phyloP scores from a whole-genome alignment of 2,113 vertebrate species.

The Eurystomus gularis region DNA sequence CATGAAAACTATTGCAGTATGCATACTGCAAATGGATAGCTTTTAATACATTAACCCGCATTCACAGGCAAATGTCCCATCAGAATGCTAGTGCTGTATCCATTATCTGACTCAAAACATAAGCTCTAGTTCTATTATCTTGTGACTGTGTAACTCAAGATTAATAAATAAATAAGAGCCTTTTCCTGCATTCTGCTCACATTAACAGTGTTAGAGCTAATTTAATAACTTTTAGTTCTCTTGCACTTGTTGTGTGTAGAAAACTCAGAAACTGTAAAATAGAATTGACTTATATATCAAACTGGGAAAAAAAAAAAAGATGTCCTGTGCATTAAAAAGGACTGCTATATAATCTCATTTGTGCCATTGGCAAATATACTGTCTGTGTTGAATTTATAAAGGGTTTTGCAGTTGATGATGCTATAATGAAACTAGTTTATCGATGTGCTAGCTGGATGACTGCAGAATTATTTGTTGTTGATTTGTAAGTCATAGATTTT shows the following conservation, averaged over 20 bases:
- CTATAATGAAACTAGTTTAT: slow-evolving; percentile 50
- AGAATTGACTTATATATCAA: slow-evolving; percentile 18
- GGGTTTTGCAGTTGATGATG: slow-evolving; percentile 40
- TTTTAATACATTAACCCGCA: neutral
- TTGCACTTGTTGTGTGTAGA: slow-evolving; percentile 12
- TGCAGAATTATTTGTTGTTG: slow-evolving; percentile 46
- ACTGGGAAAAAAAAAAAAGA: neutral
- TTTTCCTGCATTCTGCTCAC: neutral
- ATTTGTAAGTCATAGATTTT: slow-evolving; percentile 53
- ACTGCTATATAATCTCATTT: slow-evolving; percentile 31
- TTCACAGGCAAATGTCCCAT: neutral
- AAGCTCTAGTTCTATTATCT: neutral
- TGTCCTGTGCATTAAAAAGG: neutral
- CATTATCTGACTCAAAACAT: neutral
- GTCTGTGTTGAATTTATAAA: slow-evolving; percentile 42
- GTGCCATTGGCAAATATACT: slow-evolving; percentile 42
- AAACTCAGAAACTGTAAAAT: slow-evolving; percentile 35
- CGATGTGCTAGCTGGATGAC: neutral
- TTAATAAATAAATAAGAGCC: neutral
- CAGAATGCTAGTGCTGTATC: neutral
- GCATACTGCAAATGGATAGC: neutral
- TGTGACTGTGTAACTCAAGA: neutral
- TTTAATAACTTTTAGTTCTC: slow-evolving; percentile 10
- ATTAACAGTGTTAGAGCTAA: neutral
- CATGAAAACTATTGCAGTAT: neutral